These are phyloP conservation scores for Eilema depressum DNA, from an alignment of 2,888 invertebrate genomes.

Conservation along the genomic window DNA sequence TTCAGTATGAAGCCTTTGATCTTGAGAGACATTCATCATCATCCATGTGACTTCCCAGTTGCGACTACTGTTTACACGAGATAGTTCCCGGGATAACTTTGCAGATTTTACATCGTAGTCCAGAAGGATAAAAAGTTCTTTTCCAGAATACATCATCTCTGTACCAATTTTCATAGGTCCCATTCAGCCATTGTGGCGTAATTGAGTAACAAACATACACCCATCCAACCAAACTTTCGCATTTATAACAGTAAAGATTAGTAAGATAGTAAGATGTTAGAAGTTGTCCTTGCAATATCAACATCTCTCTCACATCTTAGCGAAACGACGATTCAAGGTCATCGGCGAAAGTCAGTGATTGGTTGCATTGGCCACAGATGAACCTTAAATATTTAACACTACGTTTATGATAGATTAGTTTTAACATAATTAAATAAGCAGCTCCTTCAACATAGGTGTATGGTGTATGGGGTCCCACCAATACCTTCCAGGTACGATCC, in stretches of 20 bases:
- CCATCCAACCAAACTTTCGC: background rate
- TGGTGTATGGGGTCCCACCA: too few relatives aligned
- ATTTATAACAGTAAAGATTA: background rate
- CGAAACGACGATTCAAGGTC: background rate
- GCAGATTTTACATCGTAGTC: too few relatives aligned
- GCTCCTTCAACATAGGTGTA: background rate
- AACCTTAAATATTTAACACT: too few relatives aligned
- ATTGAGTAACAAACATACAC: background rate
- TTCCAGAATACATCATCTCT: too few relatives aligned
- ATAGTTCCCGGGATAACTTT: too few relatives aligned
- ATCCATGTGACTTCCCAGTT: too few relatives aligned
- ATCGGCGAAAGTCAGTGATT: background rate
- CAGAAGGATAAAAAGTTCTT: too few relatives aligned
- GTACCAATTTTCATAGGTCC: background rate
- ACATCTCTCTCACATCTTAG: background rate
- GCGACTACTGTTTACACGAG: too few relatives aligned
- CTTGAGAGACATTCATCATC: too few relatives aligned
- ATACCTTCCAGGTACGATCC: too few relatives aligned
- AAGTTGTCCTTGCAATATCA: background rate
- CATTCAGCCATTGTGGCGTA: background rate
- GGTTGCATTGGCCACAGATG: background rate
- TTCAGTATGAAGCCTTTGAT: too few relatives aligned
- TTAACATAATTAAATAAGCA: background rate
- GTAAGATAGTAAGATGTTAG: background rate
- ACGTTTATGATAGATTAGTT: background rate